Base-by-base conservation (phyloP, 92 coral and sea anemone genomes). In the Epizoanthus illoricatus region DNA sequence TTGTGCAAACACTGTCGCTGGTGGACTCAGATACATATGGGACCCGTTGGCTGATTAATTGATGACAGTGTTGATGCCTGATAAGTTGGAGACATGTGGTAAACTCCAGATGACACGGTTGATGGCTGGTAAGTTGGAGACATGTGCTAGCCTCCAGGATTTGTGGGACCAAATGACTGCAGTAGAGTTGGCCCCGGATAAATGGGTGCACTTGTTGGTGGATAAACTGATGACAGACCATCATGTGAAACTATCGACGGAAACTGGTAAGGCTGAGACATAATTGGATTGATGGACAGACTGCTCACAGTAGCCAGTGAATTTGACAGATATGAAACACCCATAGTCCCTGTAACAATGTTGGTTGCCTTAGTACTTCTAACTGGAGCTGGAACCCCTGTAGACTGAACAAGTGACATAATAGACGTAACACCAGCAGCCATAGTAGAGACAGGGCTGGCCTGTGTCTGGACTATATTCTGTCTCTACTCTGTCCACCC, bases 191-290 rank as follows among this genome's bases (percentile, higher is more conserved):
- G 75, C 52, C n/a, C 5, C 4, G 75, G 19, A 17, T 70, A 42
- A 18, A 20, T 70, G 10, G 75, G 75, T 17, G 21, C 7, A 70
- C n/a, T 69, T 33, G 15, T 49, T 39, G 19, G 17, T 70, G 75
- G 49, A 11, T 70, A 56, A 70, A 70, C 75, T 39, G 75, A 41
- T 21, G 43, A 39, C 42, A 16, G 43, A 40, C 75, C 75, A 42
- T 70, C 45, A 39, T 42, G n/a, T 20, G 18, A 70, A n/a, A 56
- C 5, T 70, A 12, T 0, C 5, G 41, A 3, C 15, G n/a, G 49
- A 1, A 24, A 42, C 55, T 13, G 18, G 40, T 8, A 40, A 9
- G 73, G 55, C 18, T 69, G 55, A 69, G 73, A 45, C 41, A 65
- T 19, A 7, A 24, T 36, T 4, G 17, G 45, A 10, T 15, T 39